phyloP scores from a whole-genome alignment of 2,797 vertebrate species.

The Molossus molossus region DNA sequence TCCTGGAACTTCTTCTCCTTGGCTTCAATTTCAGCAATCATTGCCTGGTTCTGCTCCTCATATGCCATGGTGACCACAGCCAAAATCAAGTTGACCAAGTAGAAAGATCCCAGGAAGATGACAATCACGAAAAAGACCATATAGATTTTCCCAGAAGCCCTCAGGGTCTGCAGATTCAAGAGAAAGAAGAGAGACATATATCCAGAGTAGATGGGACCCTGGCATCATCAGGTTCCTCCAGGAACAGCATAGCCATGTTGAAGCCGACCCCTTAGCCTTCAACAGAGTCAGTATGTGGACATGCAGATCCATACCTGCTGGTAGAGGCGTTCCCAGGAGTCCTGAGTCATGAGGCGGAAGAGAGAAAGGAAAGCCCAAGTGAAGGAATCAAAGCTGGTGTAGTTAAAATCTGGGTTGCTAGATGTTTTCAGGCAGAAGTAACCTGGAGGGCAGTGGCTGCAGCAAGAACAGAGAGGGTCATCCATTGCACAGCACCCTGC shows the following conservation, averaged over 20 bases:
- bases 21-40: conserved; percentile 96
- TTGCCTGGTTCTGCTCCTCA: conserved; percentile 98
- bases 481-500: background rate
- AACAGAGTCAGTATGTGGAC: background rate
- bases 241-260: background rate
- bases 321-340: conserved; percentile 98
- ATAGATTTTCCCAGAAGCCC: conserved; percentile 97
- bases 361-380: conserved; percentile 97
- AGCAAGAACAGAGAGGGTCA: conserved; percentile 67
- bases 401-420: conserved; percentile 96
- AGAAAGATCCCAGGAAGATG: conserved; percentile 99
- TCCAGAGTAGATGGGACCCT: too few species aligned
- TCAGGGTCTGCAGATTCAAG: conserved; percentile 93
- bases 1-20: conserved; percentile 96
- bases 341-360: conserved; percentile 99
- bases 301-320: conserved; percentile 93
- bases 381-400: conserved; percentile 98
- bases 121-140: conserved; percentile 98
- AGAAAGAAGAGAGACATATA: conserved; percentile 56
- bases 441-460: conserved; percentile 94
- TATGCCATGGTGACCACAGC: conserved; percentile 99
- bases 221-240: background rate
- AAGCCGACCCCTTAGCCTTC: background rate
- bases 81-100: conserved; percentile 98
- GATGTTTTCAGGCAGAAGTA: conserved; percentile 93